phyloP scores from a whole-genome alignment of 2,113 vertebrate species.

The Microcebus jonahi region DNA sequence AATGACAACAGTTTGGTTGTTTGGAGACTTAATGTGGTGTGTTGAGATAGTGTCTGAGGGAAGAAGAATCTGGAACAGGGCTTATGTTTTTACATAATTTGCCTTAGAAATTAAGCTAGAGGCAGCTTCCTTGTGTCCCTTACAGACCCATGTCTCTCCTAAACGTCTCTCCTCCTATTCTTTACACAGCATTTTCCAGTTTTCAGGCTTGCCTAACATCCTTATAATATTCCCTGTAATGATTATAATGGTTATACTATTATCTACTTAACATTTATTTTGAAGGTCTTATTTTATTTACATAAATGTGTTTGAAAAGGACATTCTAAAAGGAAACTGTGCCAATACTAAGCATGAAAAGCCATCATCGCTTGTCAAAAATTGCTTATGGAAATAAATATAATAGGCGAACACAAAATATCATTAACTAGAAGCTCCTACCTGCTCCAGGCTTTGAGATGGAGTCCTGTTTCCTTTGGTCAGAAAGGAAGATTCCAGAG shows the following conservation, averaged over 20 bases:
- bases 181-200: not conserved
- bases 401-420: not conserved
- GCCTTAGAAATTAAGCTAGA: not conserved
- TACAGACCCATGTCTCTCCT: fast-evolving
- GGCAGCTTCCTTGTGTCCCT: not conserved
- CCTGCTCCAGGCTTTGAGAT: not conserved
- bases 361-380: not conserved
- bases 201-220: not conserved
- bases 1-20: not conserved
- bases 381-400: not conserved
- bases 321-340: not conserved
- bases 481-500: not conserved
- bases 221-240: not conserved
- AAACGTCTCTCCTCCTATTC: not conserved
- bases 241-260: not conserved
- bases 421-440: not conserved
- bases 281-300: not conserved
- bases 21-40: not conserved
- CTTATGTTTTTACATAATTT: not conserved
- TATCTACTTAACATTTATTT: not conserved
- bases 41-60: not conserved
- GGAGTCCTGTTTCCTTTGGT: not conserved
- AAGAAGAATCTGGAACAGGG: not conserved
- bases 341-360: not conserved
- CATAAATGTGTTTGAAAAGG: not conserved